These are phyloP conservation scores for Perccottus glenii DNA, from an alignment of 2,113 vertebrate genomes.

Conservation along the genomic window DNA sequence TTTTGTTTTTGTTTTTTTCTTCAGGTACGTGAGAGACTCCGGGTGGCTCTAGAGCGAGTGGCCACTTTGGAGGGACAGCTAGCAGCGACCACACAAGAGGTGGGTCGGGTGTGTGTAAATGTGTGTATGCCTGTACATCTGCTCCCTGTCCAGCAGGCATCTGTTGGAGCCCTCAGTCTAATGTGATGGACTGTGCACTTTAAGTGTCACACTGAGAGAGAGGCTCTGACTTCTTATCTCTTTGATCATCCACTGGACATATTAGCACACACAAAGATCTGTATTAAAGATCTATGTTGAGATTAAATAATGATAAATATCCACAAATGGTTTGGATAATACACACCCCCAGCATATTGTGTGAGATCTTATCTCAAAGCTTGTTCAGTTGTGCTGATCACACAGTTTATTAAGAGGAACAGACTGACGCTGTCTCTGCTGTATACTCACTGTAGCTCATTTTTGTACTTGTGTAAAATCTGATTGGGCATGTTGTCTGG, in stretches of 20 bases:
- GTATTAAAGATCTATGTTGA: conserved; percentile 7
- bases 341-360: conserved; percentile 7
- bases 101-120: conserved; percentile 43
- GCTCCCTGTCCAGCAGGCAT: conserved; percentile 38
- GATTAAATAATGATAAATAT: conserved; percentile 14
- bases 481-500: conserved; percentile 26
- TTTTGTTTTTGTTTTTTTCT: conserved; percentile 10
- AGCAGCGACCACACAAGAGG: conserved; percentile 88
- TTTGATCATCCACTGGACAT: conserved; percentile 19
- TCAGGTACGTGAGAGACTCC: conserved; percentile 92
- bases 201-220: conserved; percentile 20
- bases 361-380: conserved; percentile 22
- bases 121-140: conserved; percentile 29
- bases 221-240: conserved; percentile 17
- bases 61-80: conserved; percentile 91
- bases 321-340: conserved; percentile 10
- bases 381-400: conserved; percentile 30
- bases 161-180: conserved; percentile 38
- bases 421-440: conserved; percentile 11
- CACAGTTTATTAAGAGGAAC: conserved; percentile 15
- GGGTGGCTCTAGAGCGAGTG: conserved; percentile 91
- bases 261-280: not conserved
- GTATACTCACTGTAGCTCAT: conserved; percentile 9
- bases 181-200: conserved; percentile 20
- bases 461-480: conserved; percentile 34